Evolutionary conservation across 2,113 vertebrate genomes (phyloP).

Genomic region (Sapajus apella): DNA sequence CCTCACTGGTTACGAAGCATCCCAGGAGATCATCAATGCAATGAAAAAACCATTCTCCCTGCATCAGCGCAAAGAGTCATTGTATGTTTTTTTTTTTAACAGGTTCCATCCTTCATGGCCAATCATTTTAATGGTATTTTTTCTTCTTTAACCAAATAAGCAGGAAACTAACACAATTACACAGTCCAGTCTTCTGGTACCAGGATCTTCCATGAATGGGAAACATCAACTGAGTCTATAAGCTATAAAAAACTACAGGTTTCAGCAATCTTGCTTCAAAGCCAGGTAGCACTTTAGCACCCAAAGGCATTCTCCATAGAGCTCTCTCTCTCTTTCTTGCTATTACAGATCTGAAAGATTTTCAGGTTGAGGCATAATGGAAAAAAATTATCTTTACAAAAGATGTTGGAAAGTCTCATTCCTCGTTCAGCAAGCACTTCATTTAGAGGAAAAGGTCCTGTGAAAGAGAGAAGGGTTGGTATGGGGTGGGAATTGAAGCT

Average conservation of each 20-base stretch:
- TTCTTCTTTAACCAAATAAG: neutral
- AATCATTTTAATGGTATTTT: neutral
- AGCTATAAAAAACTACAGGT: neutral
- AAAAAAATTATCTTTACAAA: neutral
- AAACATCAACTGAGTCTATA: neutral
- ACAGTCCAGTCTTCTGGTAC: neutral
- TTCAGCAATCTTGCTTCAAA: neutral
- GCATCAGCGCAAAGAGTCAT: neutral
- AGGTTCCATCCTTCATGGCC: neutral
- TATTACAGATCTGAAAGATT: neutral
- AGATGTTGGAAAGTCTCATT: neutral
- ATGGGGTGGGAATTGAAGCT: neutral
- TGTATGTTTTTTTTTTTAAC: neutral
- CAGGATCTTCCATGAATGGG: neutral
- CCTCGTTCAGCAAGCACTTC: neutral
- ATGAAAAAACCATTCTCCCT: neutral
- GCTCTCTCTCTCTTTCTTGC: neutral
- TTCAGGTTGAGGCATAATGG: neutral
- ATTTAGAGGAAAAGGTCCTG: neutral
- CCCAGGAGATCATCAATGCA: neutral
- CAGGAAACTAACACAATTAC: neutral
- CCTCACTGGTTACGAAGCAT: neutral
- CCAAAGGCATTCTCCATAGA: neutral
- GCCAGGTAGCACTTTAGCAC: neutral
- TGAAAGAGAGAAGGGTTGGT: neutral